Percentiles rank a stretch among this genome's conserved stretches.
Evolutionary conservation across 1,140 invertebrate genomes (phyloP).

Genomic region (Trichonephila inaurata): DNA sequence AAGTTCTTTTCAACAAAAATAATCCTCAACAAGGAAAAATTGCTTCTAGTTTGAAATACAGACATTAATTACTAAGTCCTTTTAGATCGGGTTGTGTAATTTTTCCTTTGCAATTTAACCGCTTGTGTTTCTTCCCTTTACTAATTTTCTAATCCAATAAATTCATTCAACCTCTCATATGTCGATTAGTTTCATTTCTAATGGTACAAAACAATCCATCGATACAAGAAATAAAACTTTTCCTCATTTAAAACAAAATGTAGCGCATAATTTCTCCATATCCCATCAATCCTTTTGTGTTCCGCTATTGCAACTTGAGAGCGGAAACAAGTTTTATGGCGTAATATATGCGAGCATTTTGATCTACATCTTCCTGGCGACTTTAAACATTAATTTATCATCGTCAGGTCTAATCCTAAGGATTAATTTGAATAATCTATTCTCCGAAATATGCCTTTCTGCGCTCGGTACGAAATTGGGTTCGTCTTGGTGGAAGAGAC

Average conservation of each 20-base stretch:
- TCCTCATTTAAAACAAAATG: background rate
- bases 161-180: too few species aligned
- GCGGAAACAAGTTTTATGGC: background rate
- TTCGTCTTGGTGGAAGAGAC: background rate
- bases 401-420: slow-evolving; percentile 1
- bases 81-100: too few species aligned
- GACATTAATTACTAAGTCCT: too few species aligned
- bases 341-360: slow-evolving; percentile 4
- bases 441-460: background rate
- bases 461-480: background rate
- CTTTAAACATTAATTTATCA: slow-evolving; percentile 42
- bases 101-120: too few species aligned
- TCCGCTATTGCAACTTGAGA: background rate
- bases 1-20: too few species aligned
- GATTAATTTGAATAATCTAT: slow-evolving; percentile 39
- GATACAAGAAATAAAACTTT: background rate
- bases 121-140: too few species aligned
- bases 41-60: too few species aligned
- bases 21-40: too few species aligned
- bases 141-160: too few species aligned
- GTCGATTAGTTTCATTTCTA: background rate
- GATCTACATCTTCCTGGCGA: slow-evolving; percentile 7
- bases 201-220: background rate
- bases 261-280: background rate
- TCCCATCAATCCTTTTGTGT: background rate